These are phyloP conservation scores for Elmis aenea DNA, from an alignment of 2,888 invertebrate genomes.

Conservation along the genomic window DNA sequence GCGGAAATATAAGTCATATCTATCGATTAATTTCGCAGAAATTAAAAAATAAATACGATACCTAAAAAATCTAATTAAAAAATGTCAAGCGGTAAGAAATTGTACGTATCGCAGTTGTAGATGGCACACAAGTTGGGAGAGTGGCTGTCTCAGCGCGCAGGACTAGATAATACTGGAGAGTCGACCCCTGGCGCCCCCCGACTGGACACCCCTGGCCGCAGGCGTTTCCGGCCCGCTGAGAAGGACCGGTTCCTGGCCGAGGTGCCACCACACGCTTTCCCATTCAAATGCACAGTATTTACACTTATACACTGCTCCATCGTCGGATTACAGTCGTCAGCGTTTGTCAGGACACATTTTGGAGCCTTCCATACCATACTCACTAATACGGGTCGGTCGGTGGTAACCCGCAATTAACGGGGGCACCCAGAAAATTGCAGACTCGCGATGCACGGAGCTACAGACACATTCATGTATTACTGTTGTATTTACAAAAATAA, in stretches of 20 bases:
- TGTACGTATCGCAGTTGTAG: slow-evolving; percentile 16
- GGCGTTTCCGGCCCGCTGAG: slow-evolving; percentile 54
- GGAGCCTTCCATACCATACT: not conserved
- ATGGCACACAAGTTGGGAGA: slow-evolving; percentile 18
- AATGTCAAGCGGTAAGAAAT: slow-evolving; percentile 14
- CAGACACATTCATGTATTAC: slow-evolving; percentile 37
- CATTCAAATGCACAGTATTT: slow-evolving; percentile 8
- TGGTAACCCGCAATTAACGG: slow-evolving; percentile 10
- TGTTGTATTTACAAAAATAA: slow-evolving; percentile 42
- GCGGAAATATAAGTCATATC: slow-evolving; percentile 16
- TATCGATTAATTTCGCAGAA: slow-evolving; percentile 21
- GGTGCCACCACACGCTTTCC: slow-evolving; percentile 18
- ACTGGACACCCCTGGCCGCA: slow-evolving; percentile 53
- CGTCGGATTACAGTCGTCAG: slow-evolving; percentile 5
- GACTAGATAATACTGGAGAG: slow-evolving; percentile 68
- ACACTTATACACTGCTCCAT: slow-evolving; percentile 8
- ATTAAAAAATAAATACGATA: slow-evolving; percentile 21
- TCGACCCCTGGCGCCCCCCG: slow-evolving; percentile 53
- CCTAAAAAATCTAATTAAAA: slow-evolving; percentile 8
- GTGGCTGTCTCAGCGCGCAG: slow-evolving; percentile 42
- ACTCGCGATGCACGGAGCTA: slow-evolving; percentile 26
- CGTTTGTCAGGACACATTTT: slow-evolving; percentile 2
- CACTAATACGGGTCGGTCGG: not conserved
- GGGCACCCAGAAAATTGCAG: slow-evolving; percentile 21
- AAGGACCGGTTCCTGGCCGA: slow-evolving; percentile 24